These are phyloP conservation scores for Drosophila histrio DNA, from an alignment of 2,888 invertebrate genomes.

Conservation along the genomic window DNA sequence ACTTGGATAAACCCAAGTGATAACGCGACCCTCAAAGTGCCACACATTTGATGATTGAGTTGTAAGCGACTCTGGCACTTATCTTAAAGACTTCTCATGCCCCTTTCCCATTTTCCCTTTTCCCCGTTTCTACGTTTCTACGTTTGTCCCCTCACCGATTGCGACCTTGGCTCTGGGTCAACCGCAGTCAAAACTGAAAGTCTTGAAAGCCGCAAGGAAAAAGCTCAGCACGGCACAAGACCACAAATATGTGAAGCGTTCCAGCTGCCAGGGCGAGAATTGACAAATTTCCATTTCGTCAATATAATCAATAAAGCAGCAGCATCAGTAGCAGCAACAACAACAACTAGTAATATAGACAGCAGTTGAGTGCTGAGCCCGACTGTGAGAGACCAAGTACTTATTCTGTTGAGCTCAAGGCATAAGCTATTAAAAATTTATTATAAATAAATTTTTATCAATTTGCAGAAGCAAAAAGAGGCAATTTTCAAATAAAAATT, in stretches of 20 bases:
- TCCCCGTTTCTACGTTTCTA: neutral
- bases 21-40: neutral
- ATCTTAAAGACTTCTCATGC: conserved; percentile 77
- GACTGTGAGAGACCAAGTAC: no score
- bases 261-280: conserved; percentile 74
- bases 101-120: neutral
- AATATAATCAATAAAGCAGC: conserved; percentile 68
- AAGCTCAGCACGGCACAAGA: conserved; percentile 30
- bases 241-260: conserved; percentile 55
- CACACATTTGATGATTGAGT: conserved; percentile 11
- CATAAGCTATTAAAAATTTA: no score
- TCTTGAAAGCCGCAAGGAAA: conserved; percentile 52
- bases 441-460: no score
- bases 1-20: conserved; percentile 29
- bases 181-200: conserved; percentile 64
- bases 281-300: conserved; percentile 79
- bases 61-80: conserved; percentile 19
- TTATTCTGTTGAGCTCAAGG: no score
- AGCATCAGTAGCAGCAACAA: conserved; percentile 25
- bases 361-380: no score
- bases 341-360: no score
- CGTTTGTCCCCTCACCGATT: neutral
- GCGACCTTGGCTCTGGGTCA: conserved; percentile 68
- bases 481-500: no score
- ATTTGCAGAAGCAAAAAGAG: no score